A percentile compares a stretch with the other conserved stretches of the same genome.
Conservation (phyloP, 2,888 invertebrate species). For the Apodemia duryi region DNA sequence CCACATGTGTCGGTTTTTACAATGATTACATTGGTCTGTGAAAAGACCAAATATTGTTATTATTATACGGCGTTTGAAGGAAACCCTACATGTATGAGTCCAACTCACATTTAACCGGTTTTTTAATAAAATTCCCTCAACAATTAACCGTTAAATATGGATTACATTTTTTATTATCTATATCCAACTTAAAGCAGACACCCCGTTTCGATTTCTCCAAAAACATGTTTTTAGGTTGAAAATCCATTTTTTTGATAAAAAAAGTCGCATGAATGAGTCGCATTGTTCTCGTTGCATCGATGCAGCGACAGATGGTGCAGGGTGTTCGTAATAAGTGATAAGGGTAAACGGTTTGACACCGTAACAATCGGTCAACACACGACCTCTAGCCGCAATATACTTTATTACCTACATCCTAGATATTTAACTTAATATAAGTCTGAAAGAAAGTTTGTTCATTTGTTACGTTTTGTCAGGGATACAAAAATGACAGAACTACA, state of each 20-base stretch:
- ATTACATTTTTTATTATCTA: slow-evolving; percentile 1
- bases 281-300: slow-evolving; percentile 57
- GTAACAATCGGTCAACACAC: slow-evolving; percentile 54
- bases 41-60: too few relatives aligned
- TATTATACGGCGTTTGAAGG: too few relatives aligned
- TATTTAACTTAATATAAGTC: too few relatives aligned
- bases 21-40: too few relatives aligned
- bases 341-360: slow-evolving; percentile 71
- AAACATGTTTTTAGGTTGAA: slow-evolving; percentile 48
- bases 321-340: slow-evolving; percentile 42
- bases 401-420: background rate
- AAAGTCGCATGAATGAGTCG: slow-evolving; percentile 33
- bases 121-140: background rate
- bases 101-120: too few relatives aligned
- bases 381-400: background rate
- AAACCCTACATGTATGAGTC: too few relatives aligned
- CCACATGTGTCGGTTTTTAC: too few relatives aligned
- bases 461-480: too few relatives aligned
- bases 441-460: too few relatives aligned
- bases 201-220: slow-evolving; percentile 38
- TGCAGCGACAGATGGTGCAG: slow-evolving; percentile 57
- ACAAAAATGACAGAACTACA: too few relatives aligned
- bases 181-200: slow-evolving; percentile 30
- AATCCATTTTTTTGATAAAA: slow-evolving; percentile 34
- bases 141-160: slow-evolving; percentile 1